Conservation (phyloP, 2,888 invertebrate genomes). For the Saturnia pavonia region DNA sequence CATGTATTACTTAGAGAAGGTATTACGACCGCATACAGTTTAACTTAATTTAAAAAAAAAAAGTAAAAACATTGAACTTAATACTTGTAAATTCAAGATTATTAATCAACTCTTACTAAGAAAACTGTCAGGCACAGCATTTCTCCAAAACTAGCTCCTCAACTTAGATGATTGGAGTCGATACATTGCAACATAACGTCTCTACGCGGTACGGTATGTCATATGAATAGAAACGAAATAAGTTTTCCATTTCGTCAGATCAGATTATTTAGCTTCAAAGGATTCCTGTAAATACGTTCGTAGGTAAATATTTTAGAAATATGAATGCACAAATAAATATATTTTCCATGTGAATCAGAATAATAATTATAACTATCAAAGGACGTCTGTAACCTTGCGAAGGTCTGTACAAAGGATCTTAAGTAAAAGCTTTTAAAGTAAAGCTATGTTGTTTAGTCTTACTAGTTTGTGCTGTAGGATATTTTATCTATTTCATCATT, state of each 20-base stretch:
- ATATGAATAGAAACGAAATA: constrained; percentile 62
- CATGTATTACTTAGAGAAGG: neutral
- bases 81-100: neutral
- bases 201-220: constrained; percentile 56
- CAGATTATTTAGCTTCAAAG: constrained; percentile 46
- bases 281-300: constrained; percentile 16
- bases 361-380: constrained; percentile 5
- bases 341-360: constrained; percentile 1
- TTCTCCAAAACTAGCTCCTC: constrained; percentile 40
- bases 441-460: neutral
- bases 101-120: neutral
- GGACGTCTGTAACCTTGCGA: constrained; percentile 5
- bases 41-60: neutral
- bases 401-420: too few species aligned
- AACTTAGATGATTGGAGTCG: constrained; percentile 60
- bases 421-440: constrained; percentile 1
- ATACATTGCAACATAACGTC: constrained; percentile 50
- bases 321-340: constrained; percentile 1
- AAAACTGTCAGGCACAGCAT: constrained; percentile 37
- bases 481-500: neutral
- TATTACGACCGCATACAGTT: neutral
- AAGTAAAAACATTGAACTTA: constrained; percentile 7
- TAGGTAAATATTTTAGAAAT: constrained; percentile 11
- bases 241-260: constrained; percentile 59
- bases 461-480: neutral